Evolutionary conservation across 1,140 invertebrate genomes (phyloP).

Genomic region (Chelonus insularis): DNA sequence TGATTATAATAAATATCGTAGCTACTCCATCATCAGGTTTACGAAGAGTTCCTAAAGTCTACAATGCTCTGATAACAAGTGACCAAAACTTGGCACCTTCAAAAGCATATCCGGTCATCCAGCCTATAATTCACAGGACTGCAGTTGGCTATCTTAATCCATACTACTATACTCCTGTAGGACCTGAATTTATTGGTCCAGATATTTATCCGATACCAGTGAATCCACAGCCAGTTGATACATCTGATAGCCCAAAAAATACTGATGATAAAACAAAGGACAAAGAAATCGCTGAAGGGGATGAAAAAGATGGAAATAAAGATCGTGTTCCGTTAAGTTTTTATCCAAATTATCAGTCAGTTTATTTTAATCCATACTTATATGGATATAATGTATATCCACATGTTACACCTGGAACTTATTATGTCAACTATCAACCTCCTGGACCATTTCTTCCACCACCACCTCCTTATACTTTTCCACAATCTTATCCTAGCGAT

Average conservation of each 20-base stretch:
- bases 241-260: neutral
- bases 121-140: slow-evolving; percentile 67
- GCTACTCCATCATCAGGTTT: slow-evolving; percentile 50
- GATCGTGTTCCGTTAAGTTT: slow-evolving; percentile 44
- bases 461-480: neutral
- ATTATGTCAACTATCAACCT: slow-evolving; percentile 43
- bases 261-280: slow-evolving; percentile 1
- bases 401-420: slow-evolving; percentile 40
- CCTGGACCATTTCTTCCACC: slow-evolving; percentile 33
- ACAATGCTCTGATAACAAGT: slow-evolving; percentile 75
- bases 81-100: slow-evolving; percentile 74
- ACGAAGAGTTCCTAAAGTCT: slow-evolving; percentile 68
- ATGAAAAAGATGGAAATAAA: slow-evolving; percentile 10
- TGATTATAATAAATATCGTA: slow-evolving; percentile 30
- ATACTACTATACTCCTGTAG: slow-evolving; percentile 47
- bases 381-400: slow-evolving; percentile 47
- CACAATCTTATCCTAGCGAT: neutral
- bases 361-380: slow-evolving; percentile 52
- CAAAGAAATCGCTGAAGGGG: neutral
- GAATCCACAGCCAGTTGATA: neutral
- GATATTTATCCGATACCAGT: neutral
- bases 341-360: slow-evolving; percentile 51
- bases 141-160: slow-evolving; percentile 62
- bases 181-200: slow-evolving; percentile 30
- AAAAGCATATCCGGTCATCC: slow-evolving; percentile 71